Evolutionary conservation across 2,888 invertebrate genomes (phyloP).

Genomic region (Cataglyphis albicans): DNA sequence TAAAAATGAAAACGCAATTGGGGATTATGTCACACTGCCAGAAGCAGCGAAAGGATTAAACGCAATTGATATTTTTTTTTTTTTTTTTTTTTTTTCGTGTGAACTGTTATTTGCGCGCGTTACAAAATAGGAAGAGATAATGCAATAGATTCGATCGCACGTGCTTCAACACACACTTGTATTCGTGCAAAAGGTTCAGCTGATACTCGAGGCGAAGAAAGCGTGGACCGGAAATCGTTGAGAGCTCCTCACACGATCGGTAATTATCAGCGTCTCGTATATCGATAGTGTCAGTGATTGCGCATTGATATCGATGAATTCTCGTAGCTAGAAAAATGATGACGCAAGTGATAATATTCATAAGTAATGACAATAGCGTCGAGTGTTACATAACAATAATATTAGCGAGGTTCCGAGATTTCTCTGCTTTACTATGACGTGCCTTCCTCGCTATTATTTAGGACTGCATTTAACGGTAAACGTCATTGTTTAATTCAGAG

Average conservation of each 20-base stretch:
- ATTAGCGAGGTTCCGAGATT: neutral
- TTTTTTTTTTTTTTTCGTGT: constrained; percentile 10
- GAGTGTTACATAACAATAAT: neutral
- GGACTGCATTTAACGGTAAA: neutral
- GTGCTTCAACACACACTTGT: constrained; percentile 23
- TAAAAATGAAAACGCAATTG: neutral
- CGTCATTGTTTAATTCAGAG: neutral
- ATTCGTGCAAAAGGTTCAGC: constrained; percentile 60
- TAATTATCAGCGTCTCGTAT: neutral
- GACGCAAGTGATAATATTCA: neutral
- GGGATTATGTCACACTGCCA: constrained; percentile 28
- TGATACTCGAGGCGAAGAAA: constrained; percentile 73
- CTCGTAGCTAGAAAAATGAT: neutral
- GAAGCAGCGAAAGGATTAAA: constrained; percentile 48
- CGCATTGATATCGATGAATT: neutral
- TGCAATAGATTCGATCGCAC: constrained; percentile 51
- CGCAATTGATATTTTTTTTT: constrained; percentile 6
- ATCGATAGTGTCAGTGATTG: neutral
- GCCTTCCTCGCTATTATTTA: neutral
- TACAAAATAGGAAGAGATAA: constrained; percentile 43
- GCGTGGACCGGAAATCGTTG: constrained; percentile 55
- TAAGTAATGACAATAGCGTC: neutral
- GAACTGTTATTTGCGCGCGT: neutral
- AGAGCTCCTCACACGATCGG: constrained; percentile 40
- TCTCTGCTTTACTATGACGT: neutral